Evolutionary conservation across 2,113 vertebrate genomes (phyloP).

Genomic region (Dicerorhinus sumatrensis): DNA sequence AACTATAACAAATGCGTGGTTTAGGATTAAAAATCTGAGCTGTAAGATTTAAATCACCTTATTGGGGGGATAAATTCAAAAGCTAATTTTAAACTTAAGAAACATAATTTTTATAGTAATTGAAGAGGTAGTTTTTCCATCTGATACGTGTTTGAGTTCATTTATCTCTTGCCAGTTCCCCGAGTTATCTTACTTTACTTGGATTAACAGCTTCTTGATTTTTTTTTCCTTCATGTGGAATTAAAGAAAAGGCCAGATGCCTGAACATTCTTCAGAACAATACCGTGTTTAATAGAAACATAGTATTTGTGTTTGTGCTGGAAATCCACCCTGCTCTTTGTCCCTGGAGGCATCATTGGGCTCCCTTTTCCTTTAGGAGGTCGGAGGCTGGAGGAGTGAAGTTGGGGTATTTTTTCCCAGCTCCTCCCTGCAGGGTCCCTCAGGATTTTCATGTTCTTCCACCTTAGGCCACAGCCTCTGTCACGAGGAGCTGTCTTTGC

Average conservation of each 20-base stretch:
- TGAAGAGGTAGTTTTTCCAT: conserved; percentile 33
- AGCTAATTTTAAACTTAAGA: conserved; percentile 33
- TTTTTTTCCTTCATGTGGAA: not conserved
- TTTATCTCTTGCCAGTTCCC: conserved; percentile 57
- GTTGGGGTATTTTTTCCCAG: not conserved
- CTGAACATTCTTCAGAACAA: not conserved
- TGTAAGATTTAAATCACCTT: conserved; percentile 17
- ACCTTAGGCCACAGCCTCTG: not conserved
- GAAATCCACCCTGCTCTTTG: too few species aligned
- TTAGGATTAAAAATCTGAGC: conserved; percentile 30
- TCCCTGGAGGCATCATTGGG: not conserved
- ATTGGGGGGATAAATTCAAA: not conserved
- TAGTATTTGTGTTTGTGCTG: not conserved
- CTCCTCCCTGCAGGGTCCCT: not conserved
- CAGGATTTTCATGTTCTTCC: not conserved
- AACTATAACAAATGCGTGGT: not conserved
- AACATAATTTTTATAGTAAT: conserved; percentile 49
- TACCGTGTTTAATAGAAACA: too few species aligned
- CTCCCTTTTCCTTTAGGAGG: not conserved
- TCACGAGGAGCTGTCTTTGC: not conserved
- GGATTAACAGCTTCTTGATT: conserved; percentile 43
- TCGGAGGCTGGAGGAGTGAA: not conserved
- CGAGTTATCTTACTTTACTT: conserved; percentile 49
- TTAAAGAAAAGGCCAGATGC: not conserved
- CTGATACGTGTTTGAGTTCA: conserved; percentile 30